Evolutionary conservation across 2,888 invertebrate genomes (phyloP), one percentile per base, ranked within the genome.

Genomic region (Hydrotaea diabolus): DNA sequence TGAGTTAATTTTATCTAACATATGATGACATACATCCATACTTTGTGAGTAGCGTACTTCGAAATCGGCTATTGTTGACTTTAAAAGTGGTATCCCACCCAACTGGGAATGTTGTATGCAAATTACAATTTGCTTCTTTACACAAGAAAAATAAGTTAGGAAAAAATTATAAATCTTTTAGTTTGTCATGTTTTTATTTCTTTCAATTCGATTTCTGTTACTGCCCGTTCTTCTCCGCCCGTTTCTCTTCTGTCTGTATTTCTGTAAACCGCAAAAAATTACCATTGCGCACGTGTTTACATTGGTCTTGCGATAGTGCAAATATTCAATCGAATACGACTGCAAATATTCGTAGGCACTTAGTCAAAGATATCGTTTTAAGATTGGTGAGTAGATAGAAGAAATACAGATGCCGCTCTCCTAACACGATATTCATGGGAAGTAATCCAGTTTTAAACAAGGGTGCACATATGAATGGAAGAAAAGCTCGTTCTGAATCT

Each of bases 281-380:
- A 39, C 49, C 46, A 64, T 36, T 57, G 78, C 78, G 84, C 81
- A 81, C 81, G 81, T 81, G 81, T 74, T 79, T 53, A 31, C 21
- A n/a, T 64, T 74, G 53, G 69, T 49, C 57, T 57, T 74, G 39
- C 43, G 64, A 39, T 69, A 59, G 23, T 46, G 21, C 69, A 46
- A 69, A 43, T 69, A 46, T 69, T 11, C 21, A 66, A 19, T 69
- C 46, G 46, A 69, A 46, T 17, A 17, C 62, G 23, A 62, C 31
- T 66, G 66, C 66, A 64, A 9, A 64, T 43, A 43, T 1, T 66
- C 43, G 69, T 69, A 46, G 69, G 69, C 69, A 69, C 23, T 69
- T 69, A 69, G 66, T 69, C 23, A 69, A 43, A 69, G 69, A 46
- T 46, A 69, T 69, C 23, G 21, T 4, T 23, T 15, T 4, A 15